Evolutionary conservation across 2,888 invertebrate species (phyloP), one percentile per base, ranked within the genome.

Genomic region (Nymphalis urticae): DNA sequence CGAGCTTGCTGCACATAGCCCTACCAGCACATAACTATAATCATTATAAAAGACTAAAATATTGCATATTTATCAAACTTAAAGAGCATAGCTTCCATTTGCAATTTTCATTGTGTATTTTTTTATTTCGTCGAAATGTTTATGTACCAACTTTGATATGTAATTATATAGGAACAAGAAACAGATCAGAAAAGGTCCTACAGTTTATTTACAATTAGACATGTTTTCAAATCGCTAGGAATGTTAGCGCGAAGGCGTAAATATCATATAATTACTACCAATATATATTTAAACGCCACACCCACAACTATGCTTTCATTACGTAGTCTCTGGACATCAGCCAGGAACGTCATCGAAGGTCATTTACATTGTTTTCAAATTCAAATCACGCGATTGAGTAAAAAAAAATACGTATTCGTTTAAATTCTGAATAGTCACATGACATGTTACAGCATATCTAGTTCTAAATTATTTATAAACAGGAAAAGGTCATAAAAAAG

Each of bases 281-380:
- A n/a, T 56, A 27, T 36, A 42, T 58, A 56, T 36, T 58, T 19
- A 58, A 36, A 58, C 36, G 58, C 68, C 64, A 61, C 68, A 64
- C 64, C 54, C 54, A 68, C 48, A 13, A 36, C 7, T 9, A 9
- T 56, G 4, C 13, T 24, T 42, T 36, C 24, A 7, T 48, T 64
- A 68, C 59, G 64, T 64, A 13, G 36, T 24, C 51, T 63, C 54
- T 66, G 64, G 68, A 65, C 6, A 16, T 0, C 16, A 16, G 70
- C 70, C 70, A 70, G 54, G 24, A 48, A 62, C 68, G 68, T 68
- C 64, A 64, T 47, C 48, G 62, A 71, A 68, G 68, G 68, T 71
- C 59, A 68, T 48, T 21, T 24, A 56, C 63, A n/a, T 66, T 63
- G 63, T 68, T 62, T 58, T 47, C 60, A 32, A 59, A 48, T 62